Conservation (phyloP, 2,797 vertebrate genomes). For the Limnodromus scolopaceus region DNA sequence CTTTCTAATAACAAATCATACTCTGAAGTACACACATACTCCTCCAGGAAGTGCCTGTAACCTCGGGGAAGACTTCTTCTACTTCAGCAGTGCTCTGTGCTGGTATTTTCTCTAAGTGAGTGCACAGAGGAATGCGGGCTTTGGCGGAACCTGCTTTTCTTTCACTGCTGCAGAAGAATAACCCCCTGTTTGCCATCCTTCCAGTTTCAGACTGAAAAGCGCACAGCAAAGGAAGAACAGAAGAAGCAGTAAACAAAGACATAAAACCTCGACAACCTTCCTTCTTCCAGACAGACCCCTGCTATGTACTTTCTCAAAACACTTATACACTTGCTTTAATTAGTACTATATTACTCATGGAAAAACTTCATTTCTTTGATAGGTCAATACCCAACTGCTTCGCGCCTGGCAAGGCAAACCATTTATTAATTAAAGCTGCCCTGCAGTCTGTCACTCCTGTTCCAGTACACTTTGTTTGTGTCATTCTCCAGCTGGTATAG, state of each 20-base stretch:
- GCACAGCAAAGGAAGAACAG: neutral
- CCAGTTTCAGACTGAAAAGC: neutral
- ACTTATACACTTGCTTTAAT: neutral
- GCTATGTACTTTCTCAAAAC: neutral
- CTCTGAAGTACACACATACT: neutral
- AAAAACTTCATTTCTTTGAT: neutral
- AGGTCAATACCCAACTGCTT: neutral
- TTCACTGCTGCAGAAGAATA: neutral
- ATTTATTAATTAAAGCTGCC: conserved; percentile 52
- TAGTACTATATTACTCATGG: neutral
- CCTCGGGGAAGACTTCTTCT: neutral
- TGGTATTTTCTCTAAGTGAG: neutral
- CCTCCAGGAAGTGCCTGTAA: neutral
- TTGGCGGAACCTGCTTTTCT: neutral
- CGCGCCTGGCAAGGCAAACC: neutral
- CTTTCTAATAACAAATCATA: neutral
- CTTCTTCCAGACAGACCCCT: neutral
- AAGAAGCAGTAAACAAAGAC: conserved; percentile 11
- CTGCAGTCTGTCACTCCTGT: conserved; percentile 29
- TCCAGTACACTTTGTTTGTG: conserved; percentile 22
- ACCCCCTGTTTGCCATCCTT: neutral
- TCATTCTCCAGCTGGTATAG: conserved; percentile 29
- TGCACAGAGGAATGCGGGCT: neutral
- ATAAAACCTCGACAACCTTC: neutral
- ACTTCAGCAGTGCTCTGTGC: neutral